Evolutionary conservation across 2,797 vertebrate species (phyloP), one percentile per base, ranked within the genome.

Genomic region (Acanthis flammea): DNA sequence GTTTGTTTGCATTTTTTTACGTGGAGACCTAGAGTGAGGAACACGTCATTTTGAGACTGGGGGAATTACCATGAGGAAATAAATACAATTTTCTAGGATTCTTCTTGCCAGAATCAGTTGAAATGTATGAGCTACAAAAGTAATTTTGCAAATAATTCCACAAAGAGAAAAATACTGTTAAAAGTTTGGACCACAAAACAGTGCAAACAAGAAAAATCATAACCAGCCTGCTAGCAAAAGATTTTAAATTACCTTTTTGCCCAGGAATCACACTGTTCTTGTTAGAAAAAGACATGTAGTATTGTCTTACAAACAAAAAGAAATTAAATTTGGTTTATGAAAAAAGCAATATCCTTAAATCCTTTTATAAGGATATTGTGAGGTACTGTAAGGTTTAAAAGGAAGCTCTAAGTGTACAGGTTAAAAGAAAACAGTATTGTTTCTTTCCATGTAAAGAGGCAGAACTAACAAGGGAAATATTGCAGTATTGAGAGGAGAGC

Each of bases 1-100:
- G 8, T 5, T 58, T 67, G 5, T 33, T 55, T 50, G 2, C 4
- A n/a, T 81, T 24, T 66, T 76, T 39, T 74, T 68, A 66, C 15
- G 14, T 10, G 14, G 21, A 7, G 4, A 6, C 15, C 3, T 19
- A 4, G 37, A 30, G 12, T 19, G 9, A 1, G 1, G 3, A 71
- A 19, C 1, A 28, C 3, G 3, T 37, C 1, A 19, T 57, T 80
- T 74, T 44, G 23, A 63, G 9, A 45, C 1, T n/a, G 2, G 6
- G 6, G 2, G 1, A 81, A 63, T 39, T 39, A 14, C 7, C 8
- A 22, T 19, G 24, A 74, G 3, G 9, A 72, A 82, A 87, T 30
- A 50, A 71, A 54, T 23, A 47, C 1, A 30, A 10, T 41, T 77
- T 76, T 70, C 11, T 41, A 1, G 18, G 2, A 35, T 73, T 85